Conservation (phyloP, 2,888 invertebrate species). For the Hydrotaea diabolus region DNA sequence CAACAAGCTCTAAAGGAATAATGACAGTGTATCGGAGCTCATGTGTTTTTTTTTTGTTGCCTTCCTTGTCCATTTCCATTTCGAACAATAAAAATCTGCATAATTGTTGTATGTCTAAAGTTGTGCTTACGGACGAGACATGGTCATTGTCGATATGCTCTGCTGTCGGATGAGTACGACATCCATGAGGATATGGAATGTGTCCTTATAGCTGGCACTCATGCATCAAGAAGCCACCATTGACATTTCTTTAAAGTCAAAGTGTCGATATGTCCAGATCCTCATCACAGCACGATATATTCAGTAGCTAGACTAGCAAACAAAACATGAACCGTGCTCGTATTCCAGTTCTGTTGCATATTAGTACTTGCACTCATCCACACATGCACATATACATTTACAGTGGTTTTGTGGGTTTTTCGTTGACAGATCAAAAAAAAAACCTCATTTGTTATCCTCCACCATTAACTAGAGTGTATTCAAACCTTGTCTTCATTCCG, state of each 20-base stretch:
- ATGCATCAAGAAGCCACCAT: slow-evolving; percentile 18
- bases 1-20: not conserved
- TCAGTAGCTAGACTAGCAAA: not conserved
- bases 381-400: not conserved
- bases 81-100: slow-evolving; percentile 37
- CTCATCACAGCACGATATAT: slow-evolving; percentile 64
- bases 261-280: slow-evolving; percentile 67
- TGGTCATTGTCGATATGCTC: not conserved
- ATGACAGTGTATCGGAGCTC: not conserved
- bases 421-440: too few species aligned
- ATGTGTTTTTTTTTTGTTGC: not conserved
- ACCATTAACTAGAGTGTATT: too few species aligned
- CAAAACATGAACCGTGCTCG: not conserved
- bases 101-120: slow-evolving; percentile 56
- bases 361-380: not conserved
- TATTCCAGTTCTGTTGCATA: not conserved
- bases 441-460: too few species aligned
- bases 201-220: slow-evolving; percentile 18
- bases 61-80: not conserved
- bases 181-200: not conserved
- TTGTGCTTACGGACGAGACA: slow-evolving; percentile 53
- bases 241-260: slow-evolving; percentile 61
- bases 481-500: too few species aligned
- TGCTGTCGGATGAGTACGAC: not conserved
- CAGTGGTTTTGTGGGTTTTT: too few species aligned